Evolutionary conservation across 2,113 vertebrate genomes (phyloP).

Genomic region (Suricata suricatta): DNA sequence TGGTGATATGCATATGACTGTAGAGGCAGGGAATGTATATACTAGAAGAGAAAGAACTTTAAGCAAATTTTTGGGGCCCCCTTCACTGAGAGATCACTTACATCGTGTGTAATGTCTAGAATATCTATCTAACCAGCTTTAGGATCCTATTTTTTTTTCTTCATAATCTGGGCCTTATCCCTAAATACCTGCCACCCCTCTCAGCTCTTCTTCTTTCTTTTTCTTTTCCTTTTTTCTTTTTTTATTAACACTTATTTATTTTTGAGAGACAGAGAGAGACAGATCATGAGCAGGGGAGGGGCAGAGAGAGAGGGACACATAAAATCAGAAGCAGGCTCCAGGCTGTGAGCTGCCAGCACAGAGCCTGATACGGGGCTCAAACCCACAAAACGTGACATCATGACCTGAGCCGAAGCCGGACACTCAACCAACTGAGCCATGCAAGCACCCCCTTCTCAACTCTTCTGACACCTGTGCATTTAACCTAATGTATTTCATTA

Average conservation of each 20-base stretch:
- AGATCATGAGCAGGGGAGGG: no score
- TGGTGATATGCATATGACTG: neutral
- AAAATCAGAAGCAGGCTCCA: no score
- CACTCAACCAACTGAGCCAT: no score
- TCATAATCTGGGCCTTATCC: neutral
- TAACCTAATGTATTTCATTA: neutral
- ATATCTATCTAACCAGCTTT: neutral
- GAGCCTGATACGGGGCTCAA: no score
- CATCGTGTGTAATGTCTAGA: neutral
- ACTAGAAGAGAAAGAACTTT: neutral
- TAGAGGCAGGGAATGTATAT: neutral
- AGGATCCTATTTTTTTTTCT: neutral
- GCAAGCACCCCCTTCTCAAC: neutral
- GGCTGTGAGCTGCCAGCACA: no score
- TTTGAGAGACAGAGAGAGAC: no score
- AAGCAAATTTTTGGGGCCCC: neutral
- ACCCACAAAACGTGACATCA: no score
- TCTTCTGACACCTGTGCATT: neutral
- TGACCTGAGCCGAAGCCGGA: no score
- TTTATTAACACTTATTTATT: no score
- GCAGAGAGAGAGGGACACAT: no score
- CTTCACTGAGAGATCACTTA: neutral
- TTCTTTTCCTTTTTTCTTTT: no score
- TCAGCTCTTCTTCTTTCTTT: neutral
- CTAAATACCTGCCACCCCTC: neutral